Evolutionary conservation across 2,113 vertebrate genomes (phyloP), one percentile per base, ranked within the genome.

Genomic region (Glareola pratincola): DNA sequence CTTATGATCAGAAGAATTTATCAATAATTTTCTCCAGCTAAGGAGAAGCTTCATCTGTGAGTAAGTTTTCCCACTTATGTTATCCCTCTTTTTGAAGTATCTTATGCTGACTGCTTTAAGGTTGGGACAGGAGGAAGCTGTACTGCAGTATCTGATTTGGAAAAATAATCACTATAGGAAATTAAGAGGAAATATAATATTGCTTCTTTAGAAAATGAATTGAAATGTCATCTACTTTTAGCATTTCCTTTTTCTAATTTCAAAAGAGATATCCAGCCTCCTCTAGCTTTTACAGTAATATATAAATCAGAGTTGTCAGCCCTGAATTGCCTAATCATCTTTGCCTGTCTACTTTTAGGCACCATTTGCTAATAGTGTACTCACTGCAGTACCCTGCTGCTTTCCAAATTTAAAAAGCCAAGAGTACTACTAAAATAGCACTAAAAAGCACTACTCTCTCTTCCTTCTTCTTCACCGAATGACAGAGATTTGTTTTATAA

Each of bases 381-480:
- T 92, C 47, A 74, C 48, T 94, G 80, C 67, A 88, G 45, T 57
- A 67, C 85, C 13, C 4, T 83, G 36, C 36, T 88, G 23, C 23
- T 91, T 96, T 94, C 92, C 68, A 85, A 76, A 75, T 91, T 68
- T 92, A 93, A 79, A 96, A 90, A 90, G 22, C 14, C 32, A 95
- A 82, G 57, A 88, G 72, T 75, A 68, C 15, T 88, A 76, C 39
- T 66, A 76, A 92, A 94, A 93, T 77, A 87, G 14, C 47, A 74
- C 11, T 54, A 37, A 69, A 69, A 36, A 87, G 5, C 21, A 54
- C 41, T 81, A 57, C 36, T 66, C 5, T 68, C 36, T 93, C n/a
- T 56, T 80, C 79, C 10, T 97, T 8, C 54, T 88, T n/a, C 51
- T 85, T 74, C 27, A 30, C 14, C 76, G 51, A 94, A 50, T 86